Percentiles rank a stretch among this genome's conserved stretches.
phyloP scores from a whole-genome alignment of 2,797 vertebrate genomes.

The Columba guinea region DNA sequence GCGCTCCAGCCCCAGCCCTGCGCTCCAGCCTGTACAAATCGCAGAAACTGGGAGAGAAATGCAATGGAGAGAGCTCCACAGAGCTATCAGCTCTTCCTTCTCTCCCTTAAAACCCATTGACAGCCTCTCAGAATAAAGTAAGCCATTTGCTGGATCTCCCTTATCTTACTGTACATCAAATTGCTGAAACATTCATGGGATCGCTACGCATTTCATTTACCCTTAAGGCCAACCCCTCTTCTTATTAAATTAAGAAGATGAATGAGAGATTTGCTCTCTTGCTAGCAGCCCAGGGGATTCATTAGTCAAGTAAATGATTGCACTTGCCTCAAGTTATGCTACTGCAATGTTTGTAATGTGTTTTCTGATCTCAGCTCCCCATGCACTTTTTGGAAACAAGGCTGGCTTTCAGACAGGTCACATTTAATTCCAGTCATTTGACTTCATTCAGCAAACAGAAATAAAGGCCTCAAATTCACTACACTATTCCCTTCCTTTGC shows the following conservation, averaged over 20 bases:
- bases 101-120: neutral
- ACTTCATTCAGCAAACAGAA: slow-evolving; percentile 47
- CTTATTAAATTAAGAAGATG: slow-evolving; percentile 73
- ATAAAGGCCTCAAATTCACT: slow-evolving; percentile 12
- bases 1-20: neutral
- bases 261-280: slow-evolving; percentile 61
- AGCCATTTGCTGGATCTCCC: neutral
- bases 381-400: slow-evolving; percentile 44
- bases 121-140: slow-evolving; percentile 20
- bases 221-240: slow-evolving; percentile 56
- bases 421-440: slow-evolving; percentile 50
- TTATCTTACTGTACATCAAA: slow-evolving; percentile 57
- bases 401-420: slow-evolving; percentile 58
- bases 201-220: slow-evolving; percentile 45
- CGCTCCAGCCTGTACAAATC: neutral
- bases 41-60: fast-evolving
- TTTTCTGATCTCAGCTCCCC: slow-evolving; percentile 59
- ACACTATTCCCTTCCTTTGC: neutral
- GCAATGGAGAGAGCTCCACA: fast-evolving
- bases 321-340: slow-evolving; percentile 65
- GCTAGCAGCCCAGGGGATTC: slow-evolving; percentile 65
- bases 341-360: slow-evolving; percentile 65
- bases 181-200: slow-evolving; percentile 49
- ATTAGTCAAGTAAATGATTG: slow-evolving; percentile 72
- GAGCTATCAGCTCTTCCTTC: neutral